Base-by-base conservation (phyloP, 1,140 invertebrate species). In the Chymomyza costata region DNA sequence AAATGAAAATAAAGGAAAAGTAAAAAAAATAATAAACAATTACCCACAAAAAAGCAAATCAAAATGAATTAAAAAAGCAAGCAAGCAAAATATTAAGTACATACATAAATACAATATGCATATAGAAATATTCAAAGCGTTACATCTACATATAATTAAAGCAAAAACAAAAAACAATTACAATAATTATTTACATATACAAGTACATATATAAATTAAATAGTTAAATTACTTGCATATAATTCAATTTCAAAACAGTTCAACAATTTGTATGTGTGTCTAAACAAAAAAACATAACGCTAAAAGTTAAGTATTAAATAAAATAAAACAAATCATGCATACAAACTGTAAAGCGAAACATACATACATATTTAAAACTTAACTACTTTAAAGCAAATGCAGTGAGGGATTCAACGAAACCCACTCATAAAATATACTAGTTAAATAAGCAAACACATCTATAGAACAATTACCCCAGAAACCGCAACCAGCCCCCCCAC, bases 251-350 rank as follows among this genome's bases (percentile, higher is more conserved):
- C 34, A 65, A 73, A 52, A 65, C 62, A 65, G 76, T 80, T 66
- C 34, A 71, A 49, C 47, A 51, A 76, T 54, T 70, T 57, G 47
- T 74, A 76, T 59, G 62, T 76, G 71, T 76, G 66, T 78, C 57
- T 71, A 66, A 25, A 25, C 15, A 70, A n/a, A n/a, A n/a, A n/a
- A n/a, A n/a, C n/a, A n/a, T n/a, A 74, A 57, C 44, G 66, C 70
- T 76, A 80, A 78, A 53, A 61, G 53, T 65, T 74, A 76, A 80
- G 73, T 80, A 80, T 80, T 73, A 80, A 81, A 55, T 60, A 37
- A 67, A 39, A 34, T 34, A 11, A 11, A 34, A 34, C 10, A 34
- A n/a, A 64, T 56, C 59, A 78, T 67, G 58, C 52, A 78, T 66
- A 47, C 35, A 49, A 55, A 45, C n/a, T n/a, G n/a, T 14, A 46